Conservation (phyloP, 2,888 invertebrate species). For the Sicus ferrugineus region DNA sequence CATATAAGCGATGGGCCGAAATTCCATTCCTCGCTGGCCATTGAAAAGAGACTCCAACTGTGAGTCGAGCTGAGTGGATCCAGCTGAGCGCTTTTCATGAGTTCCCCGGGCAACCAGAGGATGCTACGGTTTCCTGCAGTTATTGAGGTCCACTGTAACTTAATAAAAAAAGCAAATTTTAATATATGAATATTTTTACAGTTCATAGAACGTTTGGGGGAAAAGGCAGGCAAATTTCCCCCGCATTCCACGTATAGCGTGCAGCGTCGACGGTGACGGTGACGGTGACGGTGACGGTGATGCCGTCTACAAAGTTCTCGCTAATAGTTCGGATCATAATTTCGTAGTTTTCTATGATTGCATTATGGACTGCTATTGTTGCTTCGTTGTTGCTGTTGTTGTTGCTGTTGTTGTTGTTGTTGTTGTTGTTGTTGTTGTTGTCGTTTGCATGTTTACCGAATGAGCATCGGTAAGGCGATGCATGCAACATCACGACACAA, state of each 20-base stretch:
- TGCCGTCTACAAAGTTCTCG: background rate
- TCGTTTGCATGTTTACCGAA: constrained; percentile 6
- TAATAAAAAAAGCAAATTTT: background rate
- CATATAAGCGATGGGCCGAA: too few relatives aligned
- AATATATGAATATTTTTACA: background rate
- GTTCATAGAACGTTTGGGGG: background rate
- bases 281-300: background rate
- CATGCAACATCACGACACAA: constrained; percentile 18
- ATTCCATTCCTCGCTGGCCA: too few relatives aligned
- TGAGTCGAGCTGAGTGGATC: background rate
- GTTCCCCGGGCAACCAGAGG: background rate
- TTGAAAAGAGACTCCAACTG: background rate
- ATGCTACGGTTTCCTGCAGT: background rate
- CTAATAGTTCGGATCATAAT: constrained; percentile 13
- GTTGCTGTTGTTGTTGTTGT: constrained; percentile 12
- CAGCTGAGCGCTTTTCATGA: background rate
- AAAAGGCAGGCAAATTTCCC: too few relatives aligned
- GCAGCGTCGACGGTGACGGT: too few relatives aligned
- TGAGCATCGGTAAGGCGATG: background rate
- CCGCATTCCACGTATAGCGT: too few relatives aligned
- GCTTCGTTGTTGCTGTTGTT: constrained; percentile 1
- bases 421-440: constrained; percentile 1
- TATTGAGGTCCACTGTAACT: background rate
- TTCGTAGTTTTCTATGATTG: constrained; percentile 13
- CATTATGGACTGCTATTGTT: background rate